A percentile compares a stretch with the other conserved stretches of the same genome.
Conservation (phyloP, 2,113 vertebrate species). For the Procavia capensis region DNA sequence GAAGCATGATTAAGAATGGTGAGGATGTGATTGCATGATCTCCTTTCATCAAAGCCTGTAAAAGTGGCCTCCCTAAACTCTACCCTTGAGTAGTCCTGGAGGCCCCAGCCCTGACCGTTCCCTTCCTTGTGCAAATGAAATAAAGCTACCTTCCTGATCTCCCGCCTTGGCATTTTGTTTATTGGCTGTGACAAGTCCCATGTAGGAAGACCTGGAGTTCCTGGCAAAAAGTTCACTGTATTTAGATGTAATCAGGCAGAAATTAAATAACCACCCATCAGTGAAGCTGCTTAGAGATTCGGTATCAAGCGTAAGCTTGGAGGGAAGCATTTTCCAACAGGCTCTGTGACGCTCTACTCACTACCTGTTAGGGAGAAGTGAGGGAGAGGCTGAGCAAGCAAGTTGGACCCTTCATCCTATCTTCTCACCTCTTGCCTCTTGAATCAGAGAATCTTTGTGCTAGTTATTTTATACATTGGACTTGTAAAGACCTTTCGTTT, state of each 20-base stretch:
- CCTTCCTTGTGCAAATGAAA: too few species aligned
- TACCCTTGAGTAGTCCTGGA: too few species aligned
- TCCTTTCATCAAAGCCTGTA: too few species aligned
- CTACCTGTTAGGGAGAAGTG: too few species aligned
- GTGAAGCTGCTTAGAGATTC: not conserved
- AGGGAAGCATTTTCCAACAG: not conserved
- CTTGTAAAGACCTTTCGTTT: not conserved
- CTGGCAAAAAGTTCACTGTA: not conserved
- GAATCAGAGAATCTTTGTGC: not conserved
- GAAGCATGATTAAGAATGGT: too few species aligned
- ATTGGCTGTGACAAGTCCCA: too few species aligned
- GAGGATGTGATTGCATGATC: too few species aligned
- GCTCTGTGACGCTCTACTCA: not conserved
- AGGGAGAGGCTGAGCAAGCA: not conserved
- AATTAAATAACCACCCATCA: not conserved
- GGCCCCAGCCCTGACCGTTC: too few species aligned
- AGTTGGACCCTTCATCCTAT: accelerated
- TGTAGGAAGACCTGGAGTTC: too few species aligned
- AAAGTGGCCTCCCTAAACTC: too few species aligned
- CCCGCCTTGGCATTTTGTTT: too few species aligned
- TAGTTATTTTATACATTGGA: not conserved
- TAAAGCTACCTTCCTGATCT: too few species aligned
- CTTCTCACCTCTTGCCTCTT: not conserved
- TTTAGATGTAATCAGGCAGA: not conserved
- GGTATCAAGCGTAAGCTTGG: not conserved